Conservation (phyloP, 1,140 invertebrate genomes). For the Meteorus sp. region DNA sequence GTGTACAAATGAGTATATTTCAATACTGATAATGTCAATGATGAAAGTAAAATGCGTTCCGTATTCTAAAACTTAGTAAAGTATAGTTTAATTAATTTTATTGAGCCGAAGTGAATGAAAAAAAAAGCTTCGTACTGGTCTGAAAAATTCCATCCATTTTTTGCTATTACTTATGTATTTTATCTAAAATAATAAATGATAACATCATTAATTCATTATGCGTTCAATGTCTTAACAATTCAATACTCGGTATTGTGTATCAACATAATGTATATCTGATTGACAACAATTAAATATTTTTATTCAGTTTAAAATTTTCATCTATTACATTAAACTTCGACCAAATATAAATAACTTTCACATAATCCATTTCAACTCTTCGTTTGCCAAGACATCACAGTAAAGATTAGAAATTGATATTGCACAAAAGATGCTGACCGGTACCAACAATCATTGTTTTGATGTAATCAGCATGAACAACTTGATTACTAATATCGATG, state of each 20-base stretch:
- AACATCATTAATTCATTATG: constrained; percentile 7
- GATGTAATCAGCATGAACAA: constrained; percentile 65
- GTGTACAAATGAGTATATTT: too few species aligned
- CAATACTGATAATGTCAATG: too few species aligned
- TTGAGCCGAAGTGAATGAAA: background rate
- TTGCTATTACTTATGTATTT: constrained; percentile 4
- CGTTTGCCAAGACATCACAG: background rate
- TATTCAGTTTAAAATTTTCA: constrained; percentile 17
- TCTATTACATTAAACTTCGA: constrained; percentile 22
- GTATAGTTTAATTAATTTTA: too few species aligned
- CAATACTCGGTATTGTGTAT: too few species aligned
- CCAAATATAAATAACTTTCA: constrained; percentile 16
- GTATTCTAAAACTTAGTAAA: too few species aligned
- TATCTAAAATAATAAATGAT: constrained; percentile 10
- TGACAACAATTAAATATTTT: constrained; percentile 21
- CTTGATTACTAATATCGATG: constrained; percentile 60
- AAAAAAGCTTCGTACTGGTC: background rate
- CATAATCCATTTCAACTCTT: background rate
- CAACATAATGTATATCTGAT: constrained; percentile 4
- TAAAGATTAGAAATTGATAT: constrained; percentile 57
- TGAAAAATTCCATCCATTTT: constrained; percentile 16
- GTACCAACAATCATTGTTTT: constrained; percentile 65
- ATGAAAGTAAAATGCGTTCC: too few species aligned
- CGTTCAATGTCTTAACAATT: too few species aligned
- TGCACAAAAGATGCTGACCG: constrained; percentile 63